These are phyloP conservation scores for Pollenia griseotomentosa DNA, from an alignment of 2,888 invertebrate genomes.

Conservation along the genomic window DNA sequence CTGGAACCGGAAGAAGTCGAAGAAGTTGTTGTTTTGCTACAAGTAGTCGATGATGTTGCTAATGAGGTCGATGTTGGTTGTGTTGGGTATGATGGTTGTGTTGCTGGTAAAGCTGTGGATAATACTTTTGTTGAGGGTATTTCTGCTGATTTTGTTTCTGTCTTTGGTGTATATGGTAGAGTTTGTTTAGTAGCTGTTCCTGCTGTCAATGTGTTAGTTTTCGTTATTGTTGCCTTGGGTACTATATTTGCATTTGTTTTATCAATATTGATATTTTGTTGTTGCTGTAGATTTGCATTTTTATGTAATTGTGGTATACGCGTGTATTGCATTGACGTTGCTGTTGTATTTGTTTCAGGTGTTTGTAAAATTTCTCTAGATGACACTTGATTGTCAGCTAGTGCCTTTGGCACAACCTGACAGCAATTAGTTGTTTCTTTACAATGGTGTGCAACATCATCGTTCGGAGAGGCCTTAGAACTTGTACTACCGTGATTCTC, in stretches of 20 bases:
- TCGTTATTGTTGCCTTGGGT: constrained; percentile 64
- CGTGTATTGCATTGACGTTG: constrained; percentile 68
- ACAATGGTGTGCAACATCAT: constrained; percentile 33
- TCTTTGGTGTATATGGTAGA: constrained; percentile 62
- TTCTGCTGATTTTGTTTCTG: constrained; percentile 57
- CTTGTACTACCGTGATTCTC: constrained; percentile 5
- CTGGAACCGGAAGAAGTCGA: constrained; percentile 46
- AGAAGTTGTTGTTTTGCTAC: constrained; percentile 43
- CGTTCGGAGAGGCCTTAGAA: constrained; percentile 21
- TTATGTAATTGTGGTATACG: constrained; percentile 80
- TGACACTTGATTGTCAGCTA: constrained; percentile 75
- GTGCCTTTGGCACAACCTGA: constrained; percentile 65
- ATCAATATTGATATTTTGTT: constrained; percentile 57
- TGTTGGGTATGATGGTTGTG: constrained; percentile 45
- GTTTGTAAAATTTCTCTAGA: constrained; percentile 68
- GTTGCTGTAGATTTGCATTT: constrained; percentile 73
- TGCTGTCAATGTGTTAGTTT: constrained; percentile 61
- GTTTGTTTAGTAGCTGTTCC: constrained; percentile 44
- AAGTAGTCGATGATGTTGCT: constrained; percentile 48
- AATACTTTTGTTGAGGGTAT: constrained; percentile 20
- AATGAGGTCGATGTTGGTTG: constrained; percentile 61
- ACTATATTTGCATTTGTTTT: constrained; percentile 69
- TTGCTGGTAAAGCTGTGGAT: constrained; percentile 29
- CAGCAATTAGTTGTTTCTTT: constrained; percentile 71
- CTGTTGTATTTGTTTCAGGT: constrained; percentile 65